These are phyloP conservation scores for Seira sanloemensis DNA, from an alignment of 2,888 invertebrate genomes.

Conservation along the genomic window DNA sequence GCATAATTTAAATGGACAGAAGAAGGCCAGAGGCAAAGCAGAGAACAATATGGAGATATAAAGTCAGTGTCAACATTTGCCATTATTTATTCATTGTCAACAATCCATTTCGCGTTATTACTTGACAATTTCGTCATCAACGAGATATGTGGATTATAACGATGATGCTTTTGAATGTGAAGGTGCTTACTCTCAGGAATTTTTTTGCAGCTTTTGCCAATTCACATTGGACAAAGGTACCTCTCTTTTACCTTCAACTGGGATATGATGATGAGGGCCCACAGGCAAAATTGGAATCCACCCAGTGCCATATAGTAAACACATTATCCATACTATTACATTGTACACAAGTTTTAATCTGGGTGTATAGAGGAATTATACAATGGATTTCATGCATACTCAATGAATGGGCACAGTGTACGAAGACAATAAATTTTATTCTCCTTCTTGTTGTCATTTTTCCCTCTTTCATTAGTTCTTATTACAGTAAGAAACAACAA, in stretches of 20 bases:
- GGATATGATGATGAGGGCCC: neutral
- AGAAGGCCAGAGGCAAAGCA: neutral
- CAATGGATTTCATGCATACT: neutral
- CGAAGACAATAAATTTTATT: neutral
- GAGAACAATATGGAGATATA: neutral
- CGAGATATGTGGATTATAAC: neutral
- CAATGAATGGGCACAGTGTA: neutral
- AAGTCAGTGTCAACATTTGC: neutral
- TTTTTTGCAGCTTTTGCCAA: neutral
- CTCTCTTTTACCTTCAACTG: neutral
- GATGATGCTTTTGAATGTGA: neutral
- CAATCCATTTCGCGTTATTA: neutral
- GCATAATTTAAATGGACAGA: neutral
- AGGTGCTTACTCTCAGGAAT: neutral
- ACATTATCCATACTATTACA: neutral
- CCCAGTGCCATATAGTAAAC: conserved; percentile 3
- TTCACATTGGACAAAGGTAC: neutral
- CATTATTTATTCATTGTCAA: neutral
- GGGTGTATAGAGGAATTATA: neutral
- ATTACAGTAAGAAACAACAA: neutral
- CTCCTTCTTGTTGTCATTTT: neutral
- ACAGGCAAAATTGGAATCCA: conserved; percentile 27
- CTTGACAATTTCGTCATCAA: neutral
- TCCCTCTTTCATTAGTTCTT: neutral
- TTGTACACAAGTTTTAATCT: neutral